Conservation (phyloP, 2,797 vertebrate species). For the Spinus olivaceus region DNA sequence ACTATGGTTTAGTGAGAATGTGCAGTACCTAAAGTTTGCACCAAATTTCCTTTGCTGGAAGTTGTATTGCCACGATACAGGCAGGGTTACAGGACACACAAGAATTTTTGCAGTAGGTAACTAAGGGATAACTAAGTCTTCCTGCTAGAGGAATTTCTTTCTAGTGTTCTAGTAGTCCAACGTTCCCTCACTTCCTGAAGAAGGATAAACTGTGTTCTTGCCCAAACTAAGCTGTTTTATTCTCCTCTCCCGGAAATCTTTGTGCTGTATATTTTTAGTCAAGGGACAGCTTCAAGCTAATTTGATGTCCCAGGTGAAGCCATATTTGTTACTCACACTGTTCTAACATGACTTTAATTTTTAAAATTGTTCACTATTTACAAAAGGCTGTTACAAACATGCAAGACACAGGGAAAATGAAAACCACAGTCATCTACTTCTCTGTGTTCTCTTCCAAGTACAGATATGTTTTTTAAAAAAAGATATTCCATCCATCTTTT, state of each 20-base stretch:
- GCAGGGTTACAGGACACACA: rapidly evolving
- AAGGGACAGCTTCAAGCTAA: neutral
- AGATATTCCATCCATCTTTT: neutral
- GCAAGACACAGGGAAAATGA: neutral
- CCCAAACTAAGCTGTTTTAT: neutral
- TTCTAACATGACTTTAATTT: neutral
- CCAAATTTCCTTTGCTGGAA: neutral
- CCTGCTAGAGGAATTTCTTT: neutral
- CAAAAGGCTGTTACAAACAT: neutral
- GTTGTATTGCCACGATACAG: neutral
- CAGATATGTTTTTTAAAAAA: neutral
- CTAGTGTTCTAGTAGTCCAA: neutral
- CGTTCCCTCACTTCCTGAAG: neutral
- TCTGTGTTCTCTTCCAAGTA: neutral
- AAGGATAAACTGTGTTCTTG: neutral
- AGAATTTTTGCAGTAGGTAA: neutral
- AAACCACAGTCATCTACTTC: neutral
- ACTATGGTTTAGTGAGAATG: neutral
- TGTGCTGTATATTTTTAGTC: neutral
- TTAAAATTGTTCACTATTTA: neutral
- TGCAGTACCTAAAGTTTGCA: neutral
- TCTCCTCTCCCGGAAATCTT: neutral
- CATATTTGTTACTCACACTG: rapidly evolving
- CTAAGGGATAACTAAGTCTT: neutral
- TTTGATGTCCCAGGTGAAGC: neutral